phyloP scores from a whole-genome alignment of 2,113 vertebrate genomes.

The Noturus placidus region DNA sequence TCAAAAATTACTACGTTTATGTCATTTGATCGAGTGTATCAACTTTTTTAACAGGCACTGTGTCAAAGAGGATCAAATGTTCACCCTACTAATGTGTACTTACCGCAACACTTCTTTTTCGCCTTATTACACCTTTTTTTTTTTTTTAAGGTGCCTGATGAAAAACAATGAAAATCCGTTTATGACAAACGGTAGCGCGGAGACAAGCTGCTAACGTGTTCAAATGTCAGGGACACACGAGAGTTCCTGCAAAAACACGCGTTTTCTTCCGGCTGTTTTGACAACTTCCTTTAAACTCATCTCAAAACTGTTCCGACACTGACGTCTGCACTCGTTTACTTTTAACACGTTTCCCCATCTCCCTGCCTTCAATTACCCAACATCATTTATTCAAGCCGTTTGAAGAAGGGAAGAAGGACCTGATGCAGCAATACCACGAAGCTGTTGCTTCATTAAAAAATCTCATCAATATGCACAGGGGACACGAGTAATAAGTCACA shows the following conservation, averaged over 20 bases:
- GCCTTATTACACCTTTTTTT: no score
- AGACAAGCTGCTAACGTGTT: not conserved
- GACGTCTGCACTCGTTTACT: slow-evolving; percentile 8
- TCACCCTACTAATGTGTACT: not conserved
- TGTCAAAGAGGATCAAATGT: no score
- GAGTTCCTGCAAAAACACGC: not conserved
- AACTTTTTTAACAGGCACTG: no score
- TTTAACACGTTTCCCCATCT: not conserved
- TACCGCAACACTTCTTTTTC: not conserved
- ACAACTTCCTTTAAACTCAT: slow-evolving; percentile 1
- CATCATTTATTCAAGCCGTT: slow-evolving; percentile 42
- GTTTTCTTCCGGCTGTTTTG: not conserved
- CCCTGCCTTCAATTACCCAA: slow-evolving; percentile 41
- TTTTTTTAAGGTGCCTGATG: not conserved
- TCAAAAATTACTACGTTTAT: no score
- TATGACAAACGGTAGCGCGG: not conserved
- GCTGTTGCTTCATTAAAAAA: slow-evolving; percentile 40
- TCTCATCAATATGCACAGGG: slow-evolving; percentile 46
- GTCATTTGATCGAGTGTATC: no score
- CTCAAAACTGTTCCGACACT: slow-evolving; percentile 8
- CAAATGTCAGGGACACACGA: slow-evolving; percentile 13
- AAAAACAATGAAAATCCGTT: not conserved
- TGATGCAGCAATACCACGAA: slow-evolving; percentile 45
- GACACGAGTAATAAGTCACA: not conserved
- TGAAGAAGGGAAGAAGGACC: slow-evolving; percentile 29